phyloP scores from a whole-genome alignment of 2,888 invertebrate genomes.

The Anarsia innoxiella region DNA sequence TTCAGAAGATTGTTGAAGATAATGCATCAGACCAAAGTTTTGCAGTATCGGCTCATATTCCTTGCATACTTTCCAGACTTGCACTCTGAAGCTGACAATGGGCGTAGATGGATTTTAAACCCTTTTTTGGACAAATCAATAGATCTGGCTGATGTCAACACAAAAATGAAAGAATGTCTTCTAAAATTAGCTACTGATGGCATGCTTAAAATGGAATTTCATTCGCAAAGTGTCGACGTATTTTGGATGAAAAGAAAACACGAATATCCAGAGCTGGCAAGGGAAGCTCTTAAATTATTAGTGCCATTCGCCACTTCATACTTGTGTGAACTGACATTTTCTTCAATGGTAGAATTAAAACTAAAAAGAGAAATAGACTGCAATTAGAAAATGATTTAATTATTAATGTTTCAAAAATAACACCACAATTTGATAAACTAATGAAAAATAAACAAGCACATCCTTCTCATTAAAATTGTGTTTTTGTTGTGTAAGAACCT shows the following conservation, averaged over 20 bases:
- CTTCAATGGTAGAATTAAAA: too few species aligned
- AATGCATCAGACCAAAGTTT: constrained; percentile 22
- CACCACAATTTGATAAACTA: too few species aligned
- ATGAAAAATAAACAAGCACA: too few species aligned
- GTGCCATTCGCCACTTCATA: too few species aligned
- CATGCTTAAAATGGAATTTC: constrained; percentile 26
- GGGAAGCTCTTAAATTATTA: too few species aligned
- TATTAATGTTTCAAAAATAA: too few species aligned
- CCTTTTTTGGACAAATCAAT: constrained; percentile 24
- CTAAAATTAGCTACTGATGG: constrained; percentile 25
- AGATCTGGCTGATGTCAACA: constrained; percentile 23
- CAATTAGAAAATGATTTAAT: too few species aligned
- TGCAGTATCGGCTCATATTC: constrained; percentile 23
- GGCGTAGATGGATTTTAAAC: constrained; percentile 26
- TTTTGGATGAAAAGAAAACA: constrained; percentile 29
- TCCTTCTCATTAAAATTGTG: too few species aligned
- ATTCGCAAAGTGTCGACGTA: constrained; percentile 22
- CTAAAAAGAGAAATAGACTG: too few species aligned
- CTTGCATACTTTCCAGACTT: constrained; percentile 23
- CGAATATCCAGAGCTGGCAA: constrained; percentile 24
- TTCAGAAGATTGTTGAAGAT: constrained; percentile 27
- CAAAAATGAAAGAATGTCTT: constrained; percentile 24
- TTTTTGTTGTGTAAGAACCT: too few species aligned
- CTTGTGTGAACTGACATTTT: too few species aligned
- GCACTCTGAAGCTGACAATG: constrained; percentile 26